Evolutionary conservation across 2,888 invertebrate genomes (phyloP).

Genomic region (Hedya salicella): DNA sequence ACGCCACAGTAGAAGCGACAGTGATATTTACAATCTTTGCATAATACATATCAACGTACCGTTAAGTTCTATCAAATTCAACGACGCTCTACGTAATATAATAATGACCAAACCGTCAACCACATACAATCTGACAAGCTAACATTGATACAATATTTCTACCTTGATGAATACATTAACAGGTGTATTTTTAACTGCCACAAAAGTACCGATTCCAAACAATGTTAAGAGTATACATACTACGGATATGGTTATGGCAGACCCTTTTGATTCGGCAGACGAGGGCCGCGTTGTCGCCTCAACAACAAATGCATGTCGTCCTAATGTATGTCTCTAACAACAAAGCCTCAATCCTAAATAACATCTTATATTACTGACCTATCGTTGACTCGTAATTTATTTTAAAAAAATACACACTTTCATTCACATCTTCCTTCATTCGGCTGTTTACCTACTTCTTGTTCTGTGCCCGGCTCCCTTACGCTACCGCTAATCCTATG

Average conservation of each 20-base stretch:
- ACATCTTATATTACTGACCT: slow-evolving; percentile 71
- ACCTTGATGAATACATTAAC: slow-evolving; percentile 82
- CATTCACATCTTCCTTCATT: slow-evolving; percentile 60
- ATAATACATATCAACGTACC: slow-evolving; percentile 59
- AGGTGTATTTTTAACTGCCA: slow-evolving; percentile 79
- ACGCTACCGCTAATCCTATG: slow-evolving; percentile 68
- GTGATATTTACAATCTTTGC: slow-evolving; percentile 68
- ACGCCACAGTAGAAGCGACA: slow-evolving; percentile 66
- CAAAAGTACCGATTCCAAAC: slow-evolving; percentile 74
- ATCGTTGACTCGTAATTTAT: slow-evolving; percentile 72
- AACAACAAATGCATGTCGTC: slow-evolving; percentile 59
- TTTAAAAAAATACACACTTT: slow-evolving; percentile 81
- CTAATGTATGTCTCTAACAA: slow-evolving; percentile 59
- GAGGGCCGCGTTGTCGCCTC: slow-evolving; percentile 58
- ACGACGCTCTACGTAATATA: slow-evolving; percentile 72
- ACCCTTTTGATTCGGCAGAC: slow-evolving; percentile 66
- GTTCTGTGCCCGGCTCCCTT: slow-evolving; percentile 72
- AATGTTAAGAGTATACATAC: slow-evolving; percentile 68
- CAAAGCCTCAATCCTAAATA: slow-evolving; percentile 68
- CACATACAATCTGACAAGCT: slow-evolving; percentile 79
- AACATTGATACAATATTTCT: slow-evolving; percentile 79
- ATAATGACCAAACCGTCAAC: slow-evolving; percentile 71
- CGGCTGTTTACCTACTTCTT: slow-evolving; percentile 59
- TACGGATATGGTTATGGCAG: slow-evolving; percentile 81
- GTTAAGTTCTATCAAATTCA: slow-evolving; percentile 72